phyloP scores from a whole-genome alignment of 2,113 vertebrate genomes.

The Toxostoma redivivum region DNA sequence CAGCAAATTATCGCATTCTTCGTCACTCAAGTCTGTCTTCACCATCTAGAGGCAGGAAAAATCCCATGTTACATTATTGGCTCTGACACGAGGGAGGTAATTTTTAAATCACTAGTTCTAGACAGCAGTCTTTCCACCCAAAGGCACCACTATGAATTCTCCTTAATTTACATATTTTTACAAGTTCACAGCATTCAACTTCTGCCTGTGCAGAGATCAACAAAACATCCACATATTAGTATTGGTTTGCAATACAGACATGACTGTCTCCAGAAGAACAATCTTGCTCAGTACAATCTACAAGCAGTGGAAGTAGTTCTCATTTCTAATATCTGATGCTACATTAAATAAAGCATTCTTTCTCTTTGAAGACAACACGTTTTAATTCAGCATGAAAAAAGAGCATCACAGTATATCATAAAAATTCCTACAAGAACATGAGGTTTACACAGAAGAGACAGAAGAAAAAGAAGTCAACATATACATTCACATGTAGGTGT shows the following conservation, averaged over 20 bases:
- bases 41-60: constrained; percentile 48
- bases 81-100: neutral
- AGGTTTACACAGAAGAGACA: neutral
- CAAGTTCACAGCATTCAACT: neutral
- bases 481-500: neutral
- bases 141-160: neutral
- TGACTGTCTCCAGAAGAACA: neutral
- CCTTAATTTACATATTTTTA: neutral
- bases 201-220: neutral
- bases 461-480: neutral
- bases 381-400: neutral
- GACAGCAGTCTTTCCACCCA: neutral
- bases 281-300: neutral
- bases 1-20: constrained; percentile 47
- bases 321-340: neutral
- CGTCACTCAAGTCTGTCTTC: constrained; percentile 71
- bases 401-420: neutral
- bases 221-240: neutral
- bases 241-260: neutral
- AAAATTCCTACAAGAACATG: neutral
- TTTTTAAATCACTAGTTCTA: neutral
- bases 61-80: neutral
- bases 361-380: neutral
- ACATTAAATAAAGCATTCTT: neutral
- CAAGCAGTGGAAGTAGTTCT: neutral